These are phyloP conservation scores for Darevskia nairensis DNA, from an alignment of 2,797 vertebrate species.

Conservation along the genomic window DNA sequence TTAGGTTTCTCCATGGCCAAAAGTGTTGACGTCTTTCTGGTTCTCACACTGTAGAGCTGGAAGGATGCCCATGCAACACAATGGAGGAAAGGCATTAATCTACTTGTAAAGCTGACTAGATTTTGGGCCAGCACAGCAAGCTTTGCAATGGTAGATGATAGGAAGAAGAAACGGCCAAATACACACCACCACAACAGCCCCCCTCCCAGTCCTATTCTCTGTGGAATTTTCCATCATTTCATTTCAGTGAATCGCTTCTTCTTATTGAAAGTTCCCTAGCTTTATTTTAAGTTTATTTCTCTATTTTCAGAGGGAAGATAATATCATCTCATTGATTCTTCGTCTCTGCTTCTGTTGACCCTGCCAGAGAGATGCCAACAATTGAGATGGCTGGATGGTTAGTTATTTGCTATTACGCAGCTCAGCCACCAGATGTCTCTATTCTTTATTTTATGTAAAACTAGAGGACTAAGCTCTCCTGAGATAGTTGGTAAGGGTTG, in stretches of 20 bases:
- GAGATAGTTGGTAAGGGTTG: not conserved
- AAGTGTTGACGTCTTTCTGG: slow-evolving; percentile 21
- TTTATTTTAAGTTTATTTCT: not conserved
- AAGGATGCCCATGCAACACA: slow-evolving; percentile 17
- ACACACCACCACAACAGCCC: not conserved
- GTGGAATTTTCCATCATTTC: not conserved
- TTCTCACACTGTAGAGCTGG: slow-evolving; percentile 18
- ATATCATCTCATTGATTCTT: not conserved
- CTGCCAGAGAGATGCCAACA: not conserved
- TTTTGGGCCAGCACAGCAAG: slow-evolving; percentile 5
- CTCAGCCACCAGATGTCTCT: not conserved
- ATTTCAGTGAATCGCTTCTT: not conserved
- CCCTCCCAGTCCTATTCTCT: not conserved
- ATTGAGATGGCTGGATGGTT: not conserved
- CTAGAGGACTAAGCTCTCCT: not conserved
- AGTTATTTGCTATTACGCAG: not conserved
- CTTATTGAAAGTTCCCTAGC: not conserved
- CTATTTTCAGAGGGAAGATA: not conserved
- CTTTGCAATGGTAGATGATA: not conserved
- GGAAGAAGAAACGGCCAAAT: slow-evolving; percentile 1
- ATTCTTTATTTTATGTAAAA: slow-evolving; percentile 3
- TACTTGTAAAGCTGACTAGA: not conserved
- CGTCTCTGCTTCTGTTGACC: not conserved
- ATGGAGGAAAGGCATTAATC: slow-evolving; percentile 29
- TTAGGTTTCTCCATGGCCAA: slow-evolving; percentile 29